phyloP scores from a whole-genome alignment of 2,888 invertebrate genomes.

The Lacanobia oleracea region DNA sequence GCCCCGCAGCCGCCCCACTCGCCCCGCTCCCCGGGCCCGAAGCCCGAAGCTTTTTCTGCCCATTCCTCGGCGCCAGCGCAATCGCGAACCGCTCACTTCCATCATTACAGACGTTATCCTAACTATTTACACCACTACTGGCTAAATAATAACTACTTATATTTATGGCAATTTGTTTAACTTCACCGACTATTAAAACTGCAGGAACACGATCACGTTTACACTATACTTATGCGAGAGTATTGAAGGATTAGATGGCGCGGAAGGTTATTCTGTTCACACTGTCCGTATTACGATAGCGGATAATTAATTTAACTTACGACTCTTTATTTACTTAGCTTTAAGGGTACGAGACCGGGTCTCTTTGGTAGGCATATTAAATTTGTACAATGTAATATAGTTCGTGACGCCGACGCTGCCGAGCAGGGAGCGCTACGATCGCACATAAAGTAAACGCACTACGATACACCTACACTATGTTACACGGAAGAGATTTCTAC shows the following conservation, averaged over 20 bases:
- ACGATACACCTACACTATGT: slow-evolving; percentile 89
- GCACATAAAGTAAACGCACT: slow-evolving; percentile 85
- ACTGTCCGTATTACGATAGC: slow-evolving; percentile 82
- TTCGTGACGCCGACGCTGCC: slow-evolving; percentile 82
- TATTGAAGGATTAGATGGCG: slow-evolving; percentile 89
- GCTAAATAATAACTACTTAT: slow-evolving; percentile 90
- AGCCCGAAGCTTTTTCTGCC: slow-evolving; percentile 84
- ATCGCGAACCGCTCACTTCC: slow-evolving; percentile 85
- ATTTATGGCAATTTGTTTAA: slow-evolving; percentile 91
- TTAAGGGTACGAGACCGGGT: slow-evolving; percentile 91
- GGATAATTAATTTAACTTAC: slow-evolving; percentile 87
- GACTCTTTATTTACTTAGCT: slow-evolving; percentile 88
- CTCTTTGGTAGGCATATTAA: slow-evolving; percentile 91
- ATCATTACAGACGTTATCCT: slow-evolving; percentile 82
- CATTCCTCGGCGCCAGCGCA: slow-evolving; percentile 87
- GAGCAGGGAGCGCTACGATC: slow-evolving; percentile 78
- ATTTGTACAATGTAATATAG: slow-evolving; percentile 90
- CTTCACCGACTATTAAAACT: slow-evolving; percentile 90
- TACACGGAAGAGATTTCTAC: slow-evolving; percentile 90
- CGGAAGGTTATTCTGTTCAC: slow-evolving; percentile 85
- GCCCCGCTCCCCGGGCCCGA: slow-evolving; percentile 71
- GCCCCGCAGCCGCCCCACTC: slow-evolving; percentile 56
- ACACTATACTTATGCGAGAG: slow-evolving; percentile 90
- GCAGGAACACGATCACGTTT: slow-evolving; percentile 91
- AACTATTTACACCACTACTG: slow-evolving; percentile 89